These are phyloP conservation scores for Drosophila neonasuta DNA, from an alignment of 2,888 invertebrate species.

Conservation along the genomic window DNA sequence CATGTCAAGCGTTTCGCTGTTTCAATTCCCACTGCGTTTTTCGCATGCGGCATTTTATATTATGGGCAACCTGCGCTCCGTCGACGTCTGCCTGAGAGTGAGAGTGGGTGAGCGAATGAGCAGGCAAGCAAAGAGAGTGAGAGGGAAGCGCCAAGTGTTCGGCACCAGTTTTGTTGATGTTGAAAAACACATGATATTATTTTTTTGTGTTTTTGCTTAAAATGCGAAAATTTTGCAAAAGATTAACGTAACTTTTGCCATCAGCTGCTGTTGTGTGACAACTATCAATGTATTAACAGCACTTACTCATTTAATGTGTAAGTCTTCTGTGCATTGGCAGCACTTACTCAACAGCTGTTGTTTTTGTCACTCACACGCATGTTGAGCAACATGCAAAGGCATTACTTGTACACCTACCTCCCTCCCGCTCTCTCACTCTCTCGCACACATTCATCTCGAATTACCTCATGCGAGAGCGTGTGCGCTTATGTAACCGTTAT, in stretches of 20 bases:
- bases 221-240: conserved; percentile 38
- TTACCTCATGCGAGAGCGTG: conserved; percentile 54
- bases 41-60: conserved; percentile 62
- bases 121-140: conserved; percentile 1
- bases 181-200: conserved; percentile 75
- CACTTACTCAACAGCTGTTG: conserved; percentile 55
- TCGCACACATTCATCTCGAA: conserved; percentile 44
- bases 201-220: conserved; percentile 50
- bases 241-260: conserved; percentile 31
- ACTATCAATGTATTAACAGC: neutral
- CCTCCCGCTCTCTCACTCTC: neutral
- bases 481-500: conserved; percentile 60
- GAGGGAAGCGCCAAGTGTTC: conserved; percentile 2
- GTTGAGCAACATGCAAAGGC: conserved; percentile 36
- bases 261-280: conserved; percentile 42
- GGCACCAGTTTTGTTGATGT: conserved; percentile 51
- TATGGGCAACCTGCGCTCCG: conserved; percentile 62
- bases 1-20: conserved; percentile 47
- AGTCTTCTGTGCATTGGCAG: conserved; percentile 3
- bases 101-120: conserved; percentile 37
- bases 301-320: neutral
- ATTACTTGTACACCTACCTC: conserved; percentile 6
- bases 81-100: conserved; percentile 33
- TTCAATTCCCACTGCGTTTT: conserved; percentile 54
- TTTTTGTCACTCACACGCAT: conserved; percentile 39